Percentiles rank a stretch among this genome's conserved stretches.
Evolutionary conservation across 2,113 vertebrate genomes (phyloP).

Genomic region (Poeciliopsis prolifica): DNA sequence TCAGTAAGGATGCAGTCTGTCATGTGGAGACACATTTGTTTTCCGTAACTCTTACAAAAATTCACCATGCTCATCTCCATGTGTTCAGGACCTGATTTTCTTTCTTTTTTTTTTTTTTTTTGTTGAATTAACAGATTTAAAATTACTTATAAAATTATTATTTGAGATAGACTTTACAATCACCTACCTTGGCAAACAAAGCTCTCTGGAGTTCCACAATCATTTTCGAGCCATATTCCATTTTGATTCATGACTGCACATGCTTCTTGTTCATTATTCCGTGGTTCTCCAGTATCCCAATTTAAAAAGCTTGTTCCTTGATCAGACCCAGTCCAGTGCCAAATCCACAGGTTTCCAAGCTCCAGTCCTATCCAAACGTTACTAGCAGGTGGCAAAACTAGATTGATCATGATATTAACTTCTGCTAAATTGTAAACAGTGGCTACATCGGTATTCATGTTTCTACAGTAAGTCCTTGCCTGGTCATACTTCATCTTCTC

Average conservation of each 20-base stretch:
- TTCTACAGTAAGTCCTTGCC: constrained; percentile 65
- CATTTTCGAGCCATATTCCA: constrained; percentile 64
- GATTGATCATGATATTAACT: constrained; percentile 34
- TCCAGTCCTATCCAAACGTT: constrained; percentile 74
- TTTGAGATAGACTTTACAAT: background rate
- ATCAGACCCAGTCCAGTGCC: constrained; percentile 67
- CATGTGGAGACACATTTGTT: no score
- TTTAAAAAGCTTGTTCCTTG: constrained; percentile 55
- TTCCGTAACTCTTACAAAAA: no score
- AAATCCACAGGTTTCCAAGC: constrained; percentile 35
- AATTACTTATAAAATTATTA: background rate
- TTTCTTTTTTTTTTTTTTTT: background rate
- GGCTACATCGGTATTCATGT: constrained; percentile 64
- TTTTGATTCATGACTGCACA: constrained; percentile 60
- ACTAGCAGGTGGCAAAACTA: background rate
- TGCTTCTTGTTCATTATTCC: background rate
- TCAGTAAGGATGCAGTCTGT: no score
- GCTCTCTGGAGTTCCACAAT: constrained; percentile 35
- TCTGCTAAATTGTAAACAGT: constrained; percentile 57
- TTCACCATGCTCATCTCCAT: no score
- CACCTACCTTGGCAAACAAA: constrained; percentile 74
- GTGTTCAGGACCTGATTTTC: background rate
- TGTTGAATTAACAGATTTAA: background rate
- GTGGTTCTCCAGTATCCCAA: constrained; percentile 53
- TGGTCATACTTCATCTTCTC: constrained; percentile 31